A percentile compares a stretch with the other conserved stretches of the same genome.
These are phyloP conservation scores for Nansenia antarctica DNA, from an alignment of 2,113 vertebrate genomes.

Conservation along the genomic window DNA sequence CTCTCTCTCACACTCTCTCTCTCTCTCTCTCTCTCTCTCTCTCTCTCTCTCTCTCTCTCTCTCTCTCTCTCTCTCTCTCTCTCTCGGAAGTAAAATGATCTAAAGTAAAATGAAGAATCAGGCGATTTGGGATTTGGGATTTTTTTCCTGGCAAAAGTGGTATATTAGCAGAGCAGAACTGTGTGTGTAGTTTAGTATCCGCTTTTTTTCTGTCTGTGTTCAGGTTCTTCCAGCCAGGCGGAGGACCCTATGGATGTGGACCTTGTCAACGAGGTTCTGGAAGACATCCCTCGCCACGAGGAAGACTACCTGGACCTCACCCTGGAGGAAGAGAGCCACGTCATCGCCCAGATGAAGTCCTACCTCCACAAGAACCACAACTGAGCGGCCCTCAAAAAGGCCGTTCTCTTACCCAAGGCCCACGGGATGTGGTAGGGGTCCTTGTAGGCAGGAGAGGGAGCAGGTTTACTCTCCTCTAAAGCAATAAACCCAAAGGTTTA, in stretches of 20 bases:
- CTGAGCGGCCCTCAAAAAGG: constrained; percentile 24
- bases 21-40: too few relatives aligned
- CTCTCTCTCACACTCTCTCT: too few relatives aligned
- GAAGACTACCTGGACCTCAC: constrained; percentile 96
- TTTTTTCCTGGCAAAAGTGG: too few relatives aligned
- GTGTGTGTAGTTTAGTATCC: too few relatives aligned
- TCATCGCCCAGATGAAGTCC: constrained; percentile 83
- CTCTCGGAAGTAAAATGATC: too few relatives aligned
- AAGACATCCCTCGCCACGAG: constrained; percentile 91
- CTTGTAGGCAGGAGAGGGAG: background rate
- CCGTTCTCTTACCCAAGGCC: background rate
- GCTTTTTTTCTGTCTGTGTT: constrained; percentile 15
- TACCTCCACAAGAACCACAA: constrained; percentile 48
- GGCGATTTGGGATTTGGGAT: too few relatives aligned
- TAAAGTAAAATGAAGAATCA: too few relatives aligned
- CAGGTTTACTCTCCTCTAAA: background rate
- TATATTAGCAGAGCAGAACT: too few relatives aligned
- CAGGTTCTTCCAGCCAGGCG: constrained; percentile 74
- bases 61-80: too few relatives aligned
- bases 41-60: too few relatives aligned
- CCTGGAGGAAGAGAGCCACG: constrained; percentile 88
- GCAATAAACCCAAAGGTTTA: background rate
- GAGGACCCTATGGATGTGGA: constrained; percentile 82
- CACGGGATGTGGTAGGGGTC: background rate
- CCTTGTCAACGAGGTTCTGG: constrained; percentile 88